Base-by-base conservation (phyloP, 2,888 invertebrate species). In the Polyommatus icarus region DNA sequence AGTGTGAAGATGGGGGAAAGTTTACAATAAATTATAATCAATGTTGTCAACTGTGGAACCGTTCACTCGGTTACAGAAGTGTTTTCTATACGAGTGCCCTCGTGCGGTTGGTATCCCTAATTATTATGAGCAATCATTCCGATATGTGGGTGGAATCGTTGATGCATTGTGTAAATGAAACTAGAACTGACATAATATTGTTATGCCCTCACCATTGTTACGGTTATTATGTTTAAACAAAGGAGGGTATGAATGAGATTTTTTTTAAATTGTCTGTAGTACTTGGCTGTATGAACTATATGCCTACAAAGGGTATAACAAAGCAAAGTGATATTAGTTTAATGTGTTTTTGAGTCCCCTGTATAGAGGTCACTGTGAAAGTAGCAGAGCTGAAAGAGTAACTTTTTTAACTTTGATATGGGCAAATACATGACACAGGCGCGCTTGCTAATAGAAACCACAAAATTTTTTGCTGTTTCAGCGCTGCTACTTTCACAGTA, bases 41-140 rank as follows among this genome's bases (percentile, higher is more conserved):
- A 29, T 29, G 67, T 29, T 67, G 67, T 67, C 67, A 67, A 67
- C 29, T 29, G 6, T 29, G 20, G 1, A 29, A 67, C 67, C 29
- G 8, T 67, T 29, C 29, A 67, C 67, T 67, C 1, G 15, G 29
- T 12, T 15, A 67, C 29, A 15, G 15, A 29, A 67, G 29, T 67
- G 29, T 67, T 67, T 67, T 29, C n/a, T 67, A 29, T 6, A 67
- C 29, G 67, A 18, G 29, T 10, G 67, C 29, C 67, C 67, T 67
- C 29, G 15, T 29, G 67, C 67, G 29, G 15, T 12, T 29, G 67
- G 67, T 29, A 67, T 15, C 67, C 67, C 67, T 67, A 29, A 67
- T 67, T 67, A 29, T 67, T 67, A 67, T 67, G 67, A 67, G 67
- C 67, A 29, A 67, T 29, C 67, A 29, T 67, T 67, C 67, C 67